Conservation (phyloP, 2,113 vertebrate genomes). For the Heterotilapia buettikoferi region DNA sequence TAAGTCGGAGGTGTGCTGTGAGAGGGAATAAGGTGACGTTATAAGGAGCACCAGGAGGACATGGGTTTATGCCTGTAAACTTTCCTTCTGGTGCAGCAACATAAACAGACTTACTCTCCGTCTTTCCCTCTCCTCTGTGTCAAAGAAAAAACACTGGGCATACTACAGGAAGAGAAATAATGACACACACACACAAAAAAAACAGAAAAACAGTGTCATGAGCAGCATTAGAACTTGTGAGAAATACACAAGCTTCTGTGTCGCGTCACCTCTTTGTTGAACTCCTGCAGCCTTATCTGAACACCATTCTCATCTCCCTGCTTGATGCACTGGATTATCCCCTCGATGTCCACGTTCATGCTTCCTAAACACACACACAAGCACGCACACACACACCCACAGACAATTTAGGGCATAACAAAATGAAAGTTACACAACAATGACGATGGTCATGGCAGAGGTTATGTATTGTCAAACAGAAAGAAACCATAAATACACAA, state of each 20-base stretch:
- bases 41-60: neutral
- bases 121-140: conserved; percentile 62
- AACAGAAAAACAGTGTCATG: neutral
- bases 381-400: neutral
- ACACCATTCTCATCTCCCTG: conserved; percentile 63
- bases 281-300: conserved; percentile 61
- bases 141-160: conserved; percentile 77
- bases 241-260: neutral
- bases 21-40: neutral
- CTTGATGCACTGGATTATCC: conserved; percentile 72
- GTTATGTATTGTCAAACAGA: neutral
- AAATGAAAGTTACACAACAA: conserved; percentile 44
- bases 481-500: neutral
- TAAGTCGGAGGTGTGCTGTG: neutral
- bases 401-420: conserved; percentile 1
- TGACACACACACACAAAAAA: neutral
- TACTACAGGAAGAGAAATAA: conserved; percentile 50
- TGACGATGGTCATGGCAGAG: neutral
- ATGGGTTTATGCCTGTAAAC: neutral
- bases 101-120: conserved; percentile 57
- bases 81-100: neutral
- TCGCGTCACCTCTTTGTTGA: conserved; percentile 68
- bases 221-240: neutral
- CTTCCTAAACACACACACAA: neutral
- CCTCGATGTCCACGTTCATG: conserved; percentile 67